These are phyloP conservation scores for Balaenoptera acutorostrata DNA, from an alignment of 2,113 vertebrate genomes.

Conservation along the genomic window DNA sequence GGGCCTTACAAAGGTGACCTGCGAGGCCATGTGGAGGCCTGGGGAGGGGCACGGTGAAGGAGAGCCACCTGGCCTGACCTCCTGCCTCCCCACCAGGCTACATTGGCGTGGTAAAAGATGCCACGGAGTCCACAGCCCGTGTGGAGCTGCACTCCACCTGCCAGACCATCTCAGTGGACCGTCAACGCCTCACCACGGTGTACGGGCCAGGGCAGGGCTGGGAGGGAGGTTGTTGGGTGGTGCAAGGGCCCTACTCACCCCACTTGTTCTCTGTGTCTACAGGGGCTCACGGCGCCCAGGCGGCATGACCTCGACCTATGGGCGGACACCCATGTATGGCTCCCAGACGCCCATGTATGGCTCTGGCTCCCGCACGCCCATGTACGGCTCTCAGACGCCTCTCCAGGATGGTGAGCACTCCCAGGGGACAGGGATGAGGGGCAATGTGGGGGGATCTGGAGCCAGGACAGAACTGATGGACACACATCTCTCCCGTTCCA, in stretches of 20 bases:
- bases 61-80: background rate
- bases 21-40: fast-evolving
- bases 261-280: background rate
- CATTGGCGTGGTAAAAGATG: slow-evolving; percentile 95
- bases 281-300: slow-evolving; percentile 88
- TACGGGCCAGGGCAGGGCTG: slow-evolving; percentile 66
- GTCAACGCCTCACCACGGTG: slow-evolving; percentile 92
- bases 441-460: fast-evolving
- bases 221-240: background rate
- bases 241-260: background rate
- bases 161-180: slow-evolving; percentile 96
- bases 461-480: background rate
- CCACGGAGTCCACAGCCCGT: slow-evolving; percentile 92
- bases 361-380: slow-evolving; percentile 92
- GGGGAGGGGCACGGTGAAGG: background rate
- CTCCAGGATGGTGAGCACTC: slow-evolving; percentile 89
- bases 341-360: slow-evolving; percentile 96
- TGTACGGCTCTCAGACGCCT: slow-evolving; percentile 95
- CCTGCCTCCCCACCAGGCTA: slow-evolving; percentile 81
- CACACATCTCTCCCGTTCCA: slow-evolving; percentile 32
- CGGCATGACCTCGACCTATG: slow-evolving; percentile 88
- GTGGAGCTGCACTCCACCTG: slow-evolving; percentile 96
- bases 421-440: fast-evolving
- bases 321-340: slow-evolving; percentile 92
- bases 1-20: slow-evolving; percentile 94